A percentile compares a stretch with the other conserved stretches of the same genome.
Conservation (phyloP, 2,888 invertebrate species). For the Cerceris ruficornis region DNA sequence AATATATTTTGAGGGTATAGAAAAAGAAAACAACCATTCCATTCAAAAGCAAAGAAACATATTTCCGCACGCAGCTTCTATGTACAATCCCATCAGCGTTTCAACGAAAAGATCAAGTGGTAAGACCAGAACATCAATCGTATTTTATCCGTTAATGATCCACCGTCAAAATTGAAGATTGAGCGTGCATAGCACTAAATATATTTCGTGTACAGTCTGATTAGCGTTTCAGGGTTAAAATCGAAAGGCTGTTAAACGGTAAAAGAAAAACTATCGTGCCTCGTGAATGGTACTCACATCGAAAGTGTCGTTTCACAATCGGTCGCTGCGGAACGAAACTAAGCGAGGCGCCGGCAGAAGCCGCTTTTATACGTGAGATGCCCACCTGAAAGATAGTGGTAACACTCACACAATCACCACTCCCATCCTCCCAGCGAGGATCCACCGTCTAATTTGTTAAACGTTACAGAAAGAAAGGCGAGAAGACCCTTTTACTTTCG, state of each 20-base stretch:
- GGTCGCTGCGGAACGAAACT: slow-evolving; percentile 71
- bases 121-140: too few species aligned
- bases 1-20: too few species aligned
- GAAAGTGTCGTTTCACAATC: slow-evolving; percentile 66
- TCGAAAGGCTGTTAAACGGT: background rate
- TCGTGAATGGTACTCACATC: slow-evolving; percentile 65
- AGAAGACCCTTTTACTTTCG: slow-evolving; percentile 38
- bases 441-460: slow-evolving; percentile 41
- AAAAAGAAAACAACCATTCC: too few species aligned
- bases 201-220: too few species aligned
- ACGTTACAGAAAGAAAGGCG: slow-evolving; percentile 22
- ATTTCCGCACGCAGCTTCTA: too few species aligned
- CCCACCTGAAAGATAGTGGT: slow-evolving; percentile 36
- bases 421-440: slow-evolving; percentile 54
- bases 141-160: too few species aligned
- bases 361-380: slow-evolving; percentile 76
- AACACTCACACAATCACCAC: slow-evolving; percentile 39
- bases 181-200: too few species aligned
- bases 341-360: slow-evolving; percentile 72
- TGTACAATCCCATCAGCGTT: too few species aligned
- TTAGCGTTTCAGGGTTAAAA: background rate
- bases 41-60: too few species aligned
- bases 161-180: too few species aligned
- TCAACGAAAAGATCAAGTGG: too few species aligned
- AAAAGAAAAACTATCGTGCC: background rate